These are phyloP conservation scores for Caenorhabditis doughertyi DNA, from an alignment of 2,888 invertebrate genomes.

Conservation along the genomic window DNA sequence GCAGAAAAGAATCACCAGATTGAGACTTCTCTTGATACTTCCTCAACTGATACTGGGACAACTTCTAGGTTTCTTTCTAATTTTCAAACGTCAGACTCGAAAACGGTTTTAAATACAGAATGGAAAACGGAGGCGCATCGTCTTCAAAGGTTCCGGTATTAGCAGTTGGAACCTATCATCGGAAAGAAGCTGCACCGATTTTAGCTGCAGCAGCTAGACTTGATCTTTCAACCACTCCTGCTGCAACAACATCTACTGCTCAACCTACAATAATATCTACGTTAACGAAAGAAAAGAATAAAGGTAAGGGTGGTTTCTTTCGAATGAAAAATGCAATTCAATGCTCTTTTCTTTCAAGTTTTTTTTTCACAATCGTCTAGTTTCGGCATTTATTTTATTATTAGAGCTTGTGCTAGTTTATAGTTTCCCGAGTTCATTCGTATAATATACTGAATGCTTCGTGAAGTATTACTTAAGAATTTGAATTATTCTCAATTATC, in stretches of 20 bases:
- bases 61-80: constrained; percentile 28
- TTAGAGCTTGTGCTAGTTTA: neutral
- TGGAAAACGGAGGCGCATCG: constrained; percentile 29
- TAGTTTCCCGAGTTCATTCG: neutral
- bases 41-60: constrained; percentile 52
- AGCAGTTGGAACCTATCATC: constrained; percentile 61
- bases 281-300: constrained; percentile 29
- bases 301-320: constrained; percentile 24
- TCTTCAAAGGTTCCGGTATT: constrained; percentile 51
- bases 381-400: neutral
- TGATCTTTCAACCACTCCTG: constrained; percentile 17
- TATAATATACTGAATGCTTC: neutral
- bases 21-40: constrained; percentile 30
- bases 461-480: constrained; percentile 6
- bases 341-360: neutral
- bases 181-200: constrained; percentile 66
- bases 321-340: neutral
- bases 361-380: neutral
- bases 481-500: neutral
- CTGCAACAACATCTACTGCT: neutral
- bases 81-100: neutral
- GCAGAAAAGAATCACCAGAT: constrained; percentile 13
- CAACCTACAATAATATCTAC: constrained; percentile 1
- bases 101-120: constrained; percentile 18
- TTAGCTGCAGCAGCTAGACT: constrained; percentile 52